Conservation (phyloP, 2,888 invertebrate genomes). For the Lordiphosa andalusiaca region DNA sequence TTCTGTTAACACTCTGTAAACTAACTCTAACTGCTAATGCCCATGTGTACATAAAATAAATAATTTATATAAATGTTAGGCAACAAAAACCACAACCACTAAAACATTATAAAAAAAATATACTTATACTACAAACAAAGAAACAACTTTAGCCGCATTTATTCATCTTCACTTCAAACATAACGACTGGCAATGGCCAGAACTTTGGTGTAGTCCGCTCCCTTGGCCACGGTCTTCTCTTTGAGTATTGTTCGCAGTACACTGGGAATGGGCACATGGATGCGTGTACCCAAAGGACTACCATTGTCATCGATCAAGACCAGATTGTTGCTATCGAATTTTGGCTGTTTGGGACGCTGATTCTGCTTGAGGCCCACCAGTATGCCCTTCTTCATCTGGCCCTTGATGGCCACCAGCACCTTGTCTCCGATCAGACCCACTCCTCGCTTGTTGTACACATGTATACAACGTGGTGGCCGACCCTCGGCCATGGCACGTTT, state of each 20-base stretch:
- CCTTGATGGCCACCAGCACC: slow-evolving; percentile 95
- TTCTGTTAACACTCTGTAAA: slow-evolving; percentile 5
- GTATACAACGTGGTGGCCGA: slow-evolving; percentile 95
- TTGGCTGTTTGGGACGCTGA: slow-evolving; percentile 90
- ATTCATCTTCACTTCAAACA: slow-evolving; percentile 43
- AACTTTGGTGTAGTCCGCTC: slow-evolving; percentile 95
- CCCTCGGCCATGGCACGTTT: slow-evolving; percentile 97
- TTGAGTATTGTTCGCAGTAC: slow-evolving; percentile 91
- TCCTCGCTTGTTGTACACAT: slow-evolving; percentile 92
- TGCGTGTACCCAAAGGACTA: slow-evolving; percentile 95
- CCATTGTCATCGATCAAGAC: slow-evolving; percentile 97
- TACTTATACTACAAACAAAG: slow-evolving; percentile 57
- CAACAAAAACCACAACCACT: slow-evolving; percentile 36
- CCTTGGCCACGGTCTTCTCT: slow-evolving; percentile 89
- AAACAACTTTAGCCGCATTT: slow-evolving; percentile 6
- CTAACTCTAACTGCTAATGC: slow-evolving; percentile 39
- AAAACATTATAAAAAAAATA: slow-evolving; percentile 49
- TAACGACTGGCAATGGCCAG: slow-evolving; percentile 90
- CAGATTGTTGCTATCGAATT: slow-evolving; percentile 96
- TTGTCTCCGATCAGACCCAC: slow-evolving; percentile 87
- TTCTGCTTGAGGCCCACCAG: slow-evolving; percentile 92
- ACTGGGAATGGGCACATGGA: slow-evolving; percentile 97
- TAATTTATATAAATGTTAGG: slow-evolving; percentile 42
- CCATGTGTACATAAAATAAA: slow-evolving; percentile 65
- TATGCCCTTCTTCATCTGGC: slow-evolving; percentile 96